These are phyloP conservation scores for Creontiades dilutus DNA, from an alignment of 2,888 invertebrate genomes.

Conservation along the genomic window DNA sequence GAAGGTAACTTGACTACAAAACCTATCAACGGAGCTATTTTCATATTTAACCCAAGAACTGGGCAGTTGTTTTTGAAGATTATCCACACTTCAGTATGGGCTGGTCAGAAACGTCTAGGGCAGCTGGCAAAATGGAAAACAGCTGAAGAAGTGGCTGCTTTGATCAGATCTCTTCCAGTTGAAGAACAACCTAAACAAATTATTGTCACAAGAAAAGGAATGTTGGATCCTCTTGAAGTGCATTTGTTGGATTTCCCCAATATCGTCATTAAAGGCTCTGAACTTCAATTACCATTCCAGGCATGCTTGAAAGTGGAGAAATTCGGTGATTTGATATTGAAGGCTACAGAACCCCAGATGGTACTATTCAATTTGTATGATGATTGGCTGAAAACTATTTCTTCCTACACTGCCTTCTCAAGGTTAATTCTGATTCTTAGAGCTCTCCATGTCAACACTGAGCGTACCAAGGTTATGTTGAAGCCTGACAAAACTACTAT, in stretches of 20 bases:
- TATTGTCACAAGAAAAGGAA: constrained; percentile 99
- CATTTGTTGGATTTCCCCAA: constrained; percentile 99
- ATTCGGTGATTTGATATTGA: constrained; percentile 98
- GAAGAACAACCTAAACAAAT: constrained; percentile 99
- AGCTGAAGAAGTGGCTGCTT: constrained; percentile 99
- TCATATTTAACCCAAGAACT: constrained; percentile 99
- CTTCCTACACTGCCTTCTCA: constrained; percentile 89
- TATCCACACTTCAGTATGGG: constrained; percentile 99
- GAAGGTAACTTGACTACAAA: constrained; percentile 99
- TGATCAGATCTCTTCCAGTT: constrained; percentile 98
- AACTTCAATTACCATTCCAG: constrained; percentile 98
- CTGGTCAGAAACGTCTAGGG: constrained; percentile 99
- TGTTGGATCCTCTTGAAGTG: constrained; percentile 99
- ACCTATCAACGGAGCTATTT: constrained; percentile 99
- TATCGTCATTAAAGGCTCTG: constrained; percentile 99
- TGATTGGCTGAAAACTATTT: constrained; percentile 99
- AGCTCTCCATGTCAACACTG: constrained; percentile 99
- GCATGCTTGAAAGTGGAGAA: constrained; percentile 99
- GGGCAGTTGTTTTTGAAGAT: constrained; percentile 99
- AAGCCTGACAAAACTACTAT: constrained; percentile 99
- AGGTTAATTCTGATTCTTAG: constrained; percentile 96
- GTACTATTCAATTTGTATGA: constrained; percentile 99
- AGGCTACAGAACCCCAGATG: constrained; percentile 99
- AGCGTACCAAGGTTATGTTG: constrained; percentile 97
- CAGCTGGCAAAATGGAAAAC: constrained; percentile 99